Percentiles rank a stretch among this genome's conserved stretches.
These are phyloP conservation scores for Altica lythri DNA, from an alignment of 2,888 invertebrate genomes.

Conservation along the genomic window DNA sequence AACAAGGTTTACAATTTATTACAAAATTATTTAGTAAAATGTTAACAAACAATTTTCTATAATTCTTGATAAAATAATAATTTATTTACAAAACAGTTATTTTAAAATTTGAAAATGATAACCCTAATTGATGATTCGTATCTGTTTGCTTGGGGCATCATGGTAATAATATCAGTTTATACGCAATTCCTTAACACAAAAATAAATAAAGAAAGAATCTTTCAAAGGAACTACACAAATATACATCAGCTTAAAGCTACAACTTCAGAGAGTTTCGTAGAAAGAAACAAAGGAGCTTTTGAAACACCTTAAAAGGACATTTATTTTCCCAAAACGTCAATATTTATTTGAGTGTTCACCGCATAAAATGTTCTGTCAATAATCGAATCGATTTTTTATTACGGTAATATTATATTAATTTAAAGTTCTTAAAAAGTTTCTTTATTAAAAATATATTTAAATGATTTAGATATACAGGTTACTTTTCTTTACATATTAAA, in stretches of 20 bases:
- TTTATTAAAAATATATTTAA: no score
- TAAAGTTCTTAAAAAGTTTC: background rate
- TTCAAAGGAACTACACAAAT: slow-evolving; percentile 39
- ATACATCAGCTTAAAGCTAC: slow-evolving; percentile 40
- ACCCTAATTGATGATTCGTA: no score
- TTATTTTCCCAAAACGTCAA: slow-evolving; percentile 26
- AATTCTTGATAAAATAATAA: no score
- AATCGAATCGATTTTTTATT: slow-evolving; percentile 1
- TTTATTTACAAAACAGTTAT: no score
- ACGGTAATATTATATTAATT: slow-evolving; percentile 5
- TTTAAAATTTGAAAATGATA: no score
- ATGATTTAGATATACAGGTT: no score
- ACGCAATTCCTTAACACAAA: slow-evolving; percentile 20
- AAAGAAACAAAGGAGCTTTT: slow-evolving; percentile 26
- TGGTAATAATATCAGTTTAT: slow-evolving; percentile 6
- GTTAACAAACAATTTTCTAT: no score
- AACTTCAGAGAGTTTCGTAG: slow-evolving; percentile 33
- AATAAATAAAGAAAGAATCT: slow-evolving; percentile 39
- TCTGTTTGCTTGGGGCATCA: slow-evolving; percentile 2
- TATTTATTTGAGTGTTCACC: slow-evolving; percentile 24
- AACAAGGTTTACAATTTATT: no score
- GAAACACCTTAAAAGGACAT: slow-evolving; percentile 24
- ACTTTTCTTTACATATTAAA: no score
- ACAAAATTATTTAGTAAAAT: no score
- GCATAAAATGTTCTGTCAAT: slow-evolving; percentile 9